Percentiles rank a stretch among this genome's conserved stretches.
phyloP scores from a whole-genome alignment of 1,140 invertebrate species.

The Drosophila navojoa region DNA sequence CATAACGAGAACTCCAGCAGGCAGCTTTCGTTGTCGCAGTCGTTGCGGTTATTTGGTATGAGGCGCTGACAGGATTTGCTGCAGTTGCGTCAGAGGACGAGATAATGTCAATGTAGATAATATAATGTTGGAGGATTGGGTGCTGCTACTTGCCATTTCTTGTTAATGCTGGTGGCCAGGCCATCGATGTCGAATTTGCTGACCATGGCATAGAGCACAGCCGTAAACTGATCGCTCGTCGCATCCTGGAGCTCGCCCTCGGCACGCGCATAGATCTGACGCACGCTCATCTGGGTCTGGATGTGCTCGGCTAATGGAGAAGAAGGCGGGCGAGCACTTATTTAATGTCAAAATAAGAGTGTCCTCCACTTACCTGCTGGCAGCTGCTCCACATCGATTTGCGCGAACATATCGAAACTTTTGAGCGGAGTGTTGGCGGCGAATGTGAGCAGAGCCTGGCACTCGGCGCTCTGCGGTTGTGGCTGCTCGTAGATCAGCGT shows the following conservation, averaged over 20 bases:
- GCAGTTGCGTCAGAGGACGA: no score
- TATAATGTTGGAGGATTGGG: background rate
- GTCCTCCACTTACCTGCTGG: constrained; percentile 43
- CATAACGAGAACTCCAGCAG: constrained; percentile 50
- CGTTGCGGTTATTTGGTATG: constrained; percentile 30
- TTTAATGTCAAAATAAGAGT: background rate
- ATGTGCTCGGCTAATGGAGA: constrained; percentile 75
- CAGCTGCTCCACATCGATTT: constrained; percentile 40
- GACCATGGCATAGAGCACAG: constrained; percentile 84
- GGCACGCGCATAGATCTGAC: constrained; percentile 84
- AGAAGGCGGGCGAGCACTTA: no score
- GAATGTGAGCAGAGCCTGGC: constrained; percentile 44
- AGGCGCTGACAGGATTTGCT: constrained; percentile 58
- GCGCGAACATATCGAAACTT: constrained; percentile 43
- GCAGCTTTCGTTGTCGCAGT: constrained; percentile 64
- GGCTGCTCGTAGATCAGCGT: constrained; percentile 85
- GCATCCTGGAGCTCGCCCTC: constrained; percentile 73
- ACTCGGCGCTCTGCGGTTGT: constrained; percentile 27
- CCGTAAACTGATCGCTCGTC: constrained; percentile 84
- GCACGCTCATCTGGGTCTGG: constrained; percentile 84
- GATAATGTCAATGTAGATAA: background rate
- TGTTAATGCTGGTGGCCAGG: constrained; percentile 54
- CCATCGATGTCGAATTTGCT: constrained; percentile 85
- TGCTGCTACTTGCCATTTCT: constrained; percentile 58
- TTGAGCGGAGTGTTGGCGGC: constrained; percentile 25